Evolutionary conservation across 64 coral and sea anemone species (phyloP).

Genomic region (Acropora yongei): DNA sequence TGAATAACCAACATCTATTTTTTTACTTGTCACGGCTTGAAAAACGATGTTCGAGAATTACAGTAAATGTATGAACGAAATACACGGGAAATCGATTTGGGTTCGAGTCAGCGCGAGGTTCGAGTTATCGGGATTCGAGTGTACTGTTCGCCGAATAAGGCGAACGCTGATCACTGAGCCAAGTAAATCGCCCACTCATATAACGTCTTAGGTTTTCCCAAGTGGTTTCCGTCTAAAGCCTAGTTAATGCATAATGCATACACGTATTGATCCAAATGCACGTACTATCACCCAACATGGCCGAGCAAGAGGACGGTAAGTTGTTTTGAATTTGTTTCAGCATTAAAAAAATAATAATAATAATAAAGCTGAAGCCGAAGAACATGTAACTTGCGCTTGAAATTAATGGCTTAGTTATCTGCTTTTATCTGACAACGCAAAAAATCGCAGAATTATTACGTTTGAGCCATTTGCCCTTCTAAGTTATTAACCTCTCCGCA

Average conservation of each 20-base stretch:
- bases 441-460: too few species aligned
- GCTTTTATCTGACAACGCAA: too few species aligned
- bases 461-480: too few species aligned
- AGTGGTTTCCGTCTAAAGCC: neutral
- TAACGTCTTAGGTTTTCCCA: neutral
- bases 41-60: too few species aligned
- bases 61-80: too few species aligned
- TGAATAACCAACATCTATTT: neutral
- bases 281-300: neutral
- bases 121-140: neutral
- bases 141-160: neutral
- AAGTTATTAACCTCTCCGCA: neutral
- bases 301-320: slow-evolving; percentile 27
- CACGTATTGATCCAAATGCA: neutral
- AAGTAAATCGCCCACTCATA: neutral
- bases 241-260: slow-evolving; percentile 17
- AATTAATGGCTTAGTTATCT: too few species aligned
- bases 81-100: too few species aligned
- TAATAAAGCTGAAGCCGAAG: neutral
- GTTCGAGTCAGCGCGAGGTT: too few species aligned
- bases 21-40: neutral
- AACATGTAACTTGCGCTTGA: too few species aligned
- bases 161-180: neutral
- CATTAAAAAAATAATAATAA: too few species aligned
- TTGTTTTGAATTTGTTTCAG: neutral